Evolutionary conservation across 2,113 vertebrate genomes (phyloP).

Genomic region (Sorex araneus): DNA sequence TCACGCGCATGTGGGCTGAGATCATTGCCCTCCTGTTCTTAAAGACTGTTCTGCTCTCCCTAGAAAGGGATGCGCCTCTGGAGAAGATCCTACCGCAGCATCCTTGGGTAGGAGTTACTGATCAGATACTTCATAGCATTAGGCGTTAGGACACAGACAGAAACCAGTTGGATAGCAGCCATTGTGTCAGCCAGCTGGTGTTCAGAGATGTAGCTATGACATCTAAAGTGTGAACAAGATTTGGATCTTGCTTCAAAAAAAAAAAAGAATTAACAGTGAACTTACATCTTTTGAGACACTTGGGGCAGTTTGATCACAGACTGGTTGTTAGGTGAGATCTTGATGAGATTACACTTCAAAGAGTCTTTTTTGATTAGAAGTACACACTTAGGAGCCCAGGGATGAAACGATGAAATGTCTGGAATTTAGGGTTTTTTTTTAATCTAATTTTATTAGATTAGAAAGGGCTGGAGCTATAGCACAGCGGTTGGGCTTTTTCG

Average conservation of each 20-base stretch:
- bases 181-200: not conserved
- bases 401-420: not conserved
- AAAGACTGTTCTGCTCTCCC: not conserved
- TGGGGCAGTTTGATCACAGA: not conserved
- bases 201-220: not conserved
- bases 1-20: conserved; percentile 1
- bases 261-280: conserved; percentile 4
- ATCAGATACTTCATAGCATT: not conserved
- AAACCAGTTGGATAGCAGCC: rapidly evolving
- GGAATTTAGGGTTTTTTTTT: not conserved
- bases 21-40: not conserved
- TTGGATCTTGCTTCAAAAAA: conserved; percentile 48
- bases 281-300: not conserved
- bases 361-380: conserved; percentile 13
- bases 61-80: not conserved
- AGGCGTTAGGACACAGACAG: not conserved
- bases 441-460: not conserved
- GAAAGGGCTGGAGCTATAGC: no score
- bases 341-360: not conserved
- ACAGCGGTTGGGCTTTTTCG: no score
- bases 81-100: not conserved
- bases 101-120: not conserved
- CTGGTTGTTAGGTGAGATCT: not conserved
- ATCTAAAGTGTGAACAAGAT: not conserved
- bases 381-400: not conserved